Base-by-base conservation (phyloP, 2,113 vertebrate species). In the Stomatorhinus ivindoensis region DNA sequence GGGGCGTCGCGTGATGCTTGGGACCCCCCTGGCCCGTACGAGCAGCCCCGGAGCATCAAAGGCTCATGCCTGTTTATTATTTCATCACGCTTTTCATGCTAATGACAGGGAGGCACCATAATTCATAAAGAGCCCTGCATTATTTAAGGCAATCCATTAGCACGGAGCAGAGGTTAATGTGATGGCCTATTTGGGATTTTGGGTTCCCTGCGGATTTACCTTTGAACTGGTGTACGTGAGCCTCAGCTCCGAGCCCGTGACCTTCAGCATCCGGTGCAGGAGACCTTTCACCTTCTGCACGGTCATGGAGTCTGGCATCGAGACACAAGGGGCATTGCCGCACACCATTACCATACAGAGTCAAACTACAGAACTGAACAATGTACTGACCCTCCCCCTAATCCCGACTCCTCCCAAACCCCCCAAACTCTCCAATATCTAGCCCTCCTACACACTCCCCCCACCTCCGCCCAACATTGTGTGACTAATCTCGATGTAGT, bases 211-310 rank as follows among this genome's bases (percentile, higher is more conserved):
- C 50, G 4, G n/a, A 21, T 69, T 95, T 94, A 98, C 98, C 95
- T 98, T 97, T 65, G 95, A 93, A 92, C 96, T 97, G 93, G 95
- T 92, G 24, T 99, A 99, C 89, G 94, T 96, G 90, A 99, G 92
- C 89, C 92, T 95, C 90, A 99, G 92, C 87, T 97, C 95, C 0
- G 96, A 94, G 39, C 94, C 95, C 47, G 97, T 97, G 73, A 98
- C 93, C 95, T 95, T 98, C 69, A 99, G 92, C 4, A 98, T 94
- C 85, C 97, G 94, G 90, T 96, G 95, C 3, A 99, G 95, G 80
- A 99, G 90, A 0, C 97, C 98, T 93, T 98, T 99, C 92, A 99
- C 96, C 92, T 97, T 99, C 91, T 98, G 97, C 86, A 99, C 84
- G 2, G 94, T 96, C 98, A 99, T 99, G 84, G 97, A 97, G 8